A percentile compares a stretch with the other conserved stretches of the same genome.
Evolutionary conservation across 2,113 vertebrate species (phyloP).

Genomic region (Larimichthys crocea): DNA sequence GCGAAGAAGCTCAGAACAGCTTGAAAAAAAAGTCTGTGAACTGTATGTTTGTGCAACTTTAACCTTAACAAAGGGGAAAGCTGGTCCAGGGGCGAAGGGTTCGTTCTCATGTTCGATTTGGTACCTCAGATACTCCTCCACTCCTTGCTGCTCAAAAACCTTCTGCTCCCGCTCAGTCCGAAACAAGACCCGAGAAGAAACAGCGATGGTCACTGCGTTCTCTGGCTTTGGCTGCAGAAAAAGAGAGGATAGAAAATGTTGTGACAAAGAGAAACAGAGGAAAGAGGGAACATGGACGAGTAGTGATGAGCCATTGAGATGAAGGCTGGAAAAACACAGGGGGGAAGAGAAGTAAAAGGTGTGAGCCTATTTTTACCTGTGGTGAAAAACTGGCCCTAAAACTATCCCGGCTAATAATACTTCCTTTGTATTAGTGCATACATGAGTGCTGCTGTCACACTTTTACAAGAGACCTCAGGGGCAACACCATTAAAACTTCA

Average conservation of each 20-base stretch:
- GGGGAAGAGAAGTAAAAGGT: not conserved
- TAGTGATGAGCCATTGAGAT: not conserved
- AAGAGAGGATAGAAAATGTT: not conserved
- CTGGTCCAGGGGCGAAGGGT: conserved; percentile 93
- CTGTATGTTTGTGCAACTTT: not conserved
- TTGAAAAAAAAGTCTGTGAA: not conserved
- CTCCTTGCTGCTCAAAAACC: conserved; percentile 90
- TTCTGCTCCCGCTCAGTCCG: conserved; percentile 95
- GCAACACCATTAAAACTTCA: not conserved
- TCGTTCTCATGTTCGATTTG: conserved; percentile 96
- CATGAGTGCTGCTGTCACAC: not conserved
- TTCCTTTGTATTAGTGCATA: not conserved
- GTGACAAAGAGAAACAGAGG: not conserved
- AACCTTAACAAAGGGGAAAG: conserved; percentile 97
- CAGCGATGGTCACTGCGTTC: conserved; percentile 94
- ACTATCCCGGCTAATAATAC: conserved; percentile 3
- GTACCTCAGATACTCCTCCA: conserved; percentile 94
- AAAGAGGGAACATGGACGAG: not conserved
- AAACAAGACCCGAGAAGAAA: conserved; percentile 95
- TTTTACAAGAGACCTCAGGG: not conserved
- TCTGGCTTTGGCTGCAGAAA: conserved; percentile 91
- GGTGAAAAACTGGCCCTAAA: not conserved
- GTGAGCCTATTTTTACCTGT: not conserved
- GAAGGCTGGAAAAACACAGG: not conserved
- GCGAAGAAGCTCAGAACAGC: not conserved